Percentiles rank a stretch among this genome's conserved stretches.
Conservation (phyloP, 2,797 vertebrate species). For the Clangula hyemalis region DNA sequence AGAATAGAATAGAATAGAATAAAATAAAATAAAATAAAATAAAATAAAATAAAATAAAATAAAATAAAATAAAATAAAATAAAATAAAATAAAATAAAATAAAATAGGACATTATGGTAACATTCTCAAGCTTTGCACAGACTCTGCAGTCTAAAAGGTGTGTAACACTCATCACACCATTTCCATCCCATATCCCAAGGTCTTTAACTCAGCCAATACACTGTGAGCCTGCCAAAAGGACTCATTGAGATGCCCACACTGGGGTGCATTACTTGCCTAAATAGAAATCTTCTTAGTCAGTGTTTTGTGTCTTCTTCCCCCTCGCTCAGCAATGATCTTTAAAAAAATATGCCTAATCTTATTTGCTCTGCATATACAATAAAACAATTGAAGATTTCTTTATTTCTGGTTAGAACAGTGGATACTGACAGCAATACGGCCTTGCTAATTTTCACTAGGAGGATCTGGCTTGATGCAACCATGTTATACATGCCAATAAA, state of each 20-base stretch:
- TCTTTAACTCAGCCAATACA: neutral
- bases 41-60: no score
- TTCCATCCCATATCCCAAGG: neutral
- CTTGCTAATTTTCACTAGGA: slow-evolving; percentile 5
- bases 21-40: no score
- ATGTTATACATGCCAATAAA: neutral
- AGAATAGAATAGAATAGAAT: no score
- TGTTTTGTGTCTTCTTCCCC: neutral
- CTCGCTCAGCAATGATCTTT: neutral
- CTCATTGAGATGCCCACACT: neutral
- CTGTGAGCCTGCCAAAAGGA: neutral
- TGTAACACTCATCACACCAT: neutral
- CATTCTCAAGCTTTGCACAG: neutral
- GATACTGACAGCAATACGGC: neutral
- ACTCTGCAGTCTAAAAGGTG: neutral
- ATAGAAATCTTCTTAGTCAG: neutral
- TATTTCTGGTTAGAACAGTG: neutral
- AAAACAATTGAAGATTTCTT: neutral
- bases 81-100: no score
- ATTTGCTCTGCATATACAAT: neutral
- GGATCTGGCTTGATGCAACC: neutral
- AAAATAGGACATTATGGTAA: neutral
- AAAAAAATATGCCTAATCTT: neutral
- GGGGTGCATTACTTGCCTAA: neutral
- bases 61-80: no score